Conservation (phyloP, 2,888 invertebrate genomes). For the Deilephila elpenor region DNA sequence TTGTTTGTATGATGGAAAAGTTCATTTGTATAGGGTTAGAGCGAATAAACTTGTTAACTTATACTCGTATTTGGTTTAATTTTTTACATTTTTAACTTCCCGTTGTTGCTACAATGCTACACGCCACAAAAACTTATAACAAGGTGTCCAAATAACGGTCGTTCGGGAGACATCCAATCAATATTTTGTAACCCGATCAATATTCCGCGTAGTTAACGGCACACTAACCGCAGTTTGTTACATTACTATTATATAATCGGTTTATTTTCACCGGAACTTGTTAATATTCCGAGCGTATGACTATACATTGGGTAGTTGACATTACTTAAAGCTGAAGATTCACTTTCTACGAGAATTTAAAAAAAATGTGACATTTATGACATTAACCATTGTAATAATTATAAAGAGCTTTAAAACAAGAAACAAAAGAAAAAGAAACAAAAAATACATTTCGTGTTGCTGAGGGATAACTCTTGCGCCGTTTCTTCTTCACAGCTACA, state of each 20-base stretch:
- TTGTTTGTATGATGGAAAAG: too few relatives aligned
- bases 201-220: conserved; percentile 44
- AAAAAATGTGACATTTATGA: not conserved
- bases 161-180: not conserved
- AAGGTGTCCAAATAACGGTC: not conserved
- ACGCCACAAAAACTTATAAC: not conserved
- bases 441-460: too few relatives aligned
- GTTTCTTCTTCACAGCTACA: too few relatives aligned
- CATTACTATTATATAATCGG: conserved; percentile 54
- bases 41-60: too few relatives aligned
- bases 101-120: too few relatives aligned
- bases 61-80: too few relatives aligned
- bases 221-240: conserved; percentile 43
- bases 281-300: conserved; percentile 64
- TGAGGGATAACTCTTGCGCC: too few relatives aligned
- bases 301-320: not conserved
- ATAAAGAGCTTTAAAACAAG: too few relatives aligned
- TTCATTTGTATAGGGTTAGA: too few relatives aligned
- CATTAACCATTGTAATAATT: too few relatives aligned
- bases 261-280: conserved; percentile 74
- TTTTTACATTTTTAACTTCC: too few relatives aligned
- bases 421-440: too few relatives aligned
- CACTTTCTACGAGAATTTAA: conserved; percentile 40
- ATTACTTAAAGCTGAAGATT: conserved; percentile 24
- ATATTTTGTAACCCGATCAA: conserved; percentile 39